These are phyloP conservation scores for Parapsyche elsis DNA, from an alignment of 1,140 invertebrate species.

Conservation along the genomic window DNA sequence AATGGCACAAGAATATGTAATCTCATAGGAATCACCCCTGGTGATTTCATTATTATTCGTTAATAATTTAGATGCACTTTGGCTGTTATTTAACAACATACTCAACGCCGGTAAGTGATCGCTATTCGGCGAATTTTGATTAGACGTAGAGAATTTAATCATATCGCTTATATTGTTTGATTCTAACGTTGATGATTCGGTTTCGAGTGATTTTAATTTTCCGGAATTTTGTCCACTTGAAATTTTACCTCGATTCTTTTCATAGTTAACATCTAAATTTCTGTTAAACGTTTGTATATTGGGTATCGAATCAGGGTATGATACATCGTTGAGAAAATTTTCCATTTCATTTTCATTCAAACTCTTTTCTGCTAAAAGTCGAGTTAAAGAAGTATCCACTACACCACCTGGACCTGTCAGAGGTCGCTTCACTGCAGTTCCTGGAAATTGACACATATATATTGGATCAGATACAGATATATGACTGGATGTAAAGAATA, in stretches of 20 bases:
- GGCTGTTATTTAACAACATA: slow-evolving; percentile 24
- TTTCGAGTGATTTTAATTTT: no score
- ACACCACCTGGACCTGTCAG: slow-evolving; percentile 68
- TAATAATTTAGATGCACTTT: slow-evolving; percentile 1
- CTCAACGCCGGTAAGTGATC: slow-evolving; percentile 42
- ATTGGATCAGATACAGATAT: no score
- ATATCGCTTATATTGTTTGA: background rate
- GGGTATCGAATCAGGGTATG: slow-evolving; percentile 53
- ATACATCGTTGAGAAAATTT: slow-evolving; percentile 56
- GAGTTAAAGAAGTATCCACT: slow-evolving; percentile 63
- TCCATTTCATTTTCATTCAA: slow-evolving; percentile 57
- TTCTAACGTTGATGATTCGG: background rate
- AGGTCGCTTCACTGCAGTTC: slow-evolving; percentile 66
- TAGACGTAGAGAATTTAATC: slow-evolving; percentile 16
- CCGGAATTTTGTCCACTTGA: no score
- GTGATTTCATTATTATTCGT: background rate
- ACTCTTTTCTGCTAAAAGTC: slow-evolving; percentile 58
- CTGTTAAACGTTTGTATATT: slow-evolving; percentile 44
- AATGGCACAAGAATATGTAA: slow-evolving; percentile 23
- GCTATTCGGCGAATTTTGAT: slow-evolving; percentile 24
- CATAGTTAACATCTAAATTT: slow-evolving; percentile 53
- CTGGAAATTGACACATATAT: no score
- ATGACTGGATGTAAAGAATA: no score
- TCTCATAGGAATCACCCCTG: background rate
- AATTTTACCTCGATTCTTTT: no score